Conservation (phyloP, 2,888 invertebrate genomes). For the Mesorhabditis sp. region DNA sequence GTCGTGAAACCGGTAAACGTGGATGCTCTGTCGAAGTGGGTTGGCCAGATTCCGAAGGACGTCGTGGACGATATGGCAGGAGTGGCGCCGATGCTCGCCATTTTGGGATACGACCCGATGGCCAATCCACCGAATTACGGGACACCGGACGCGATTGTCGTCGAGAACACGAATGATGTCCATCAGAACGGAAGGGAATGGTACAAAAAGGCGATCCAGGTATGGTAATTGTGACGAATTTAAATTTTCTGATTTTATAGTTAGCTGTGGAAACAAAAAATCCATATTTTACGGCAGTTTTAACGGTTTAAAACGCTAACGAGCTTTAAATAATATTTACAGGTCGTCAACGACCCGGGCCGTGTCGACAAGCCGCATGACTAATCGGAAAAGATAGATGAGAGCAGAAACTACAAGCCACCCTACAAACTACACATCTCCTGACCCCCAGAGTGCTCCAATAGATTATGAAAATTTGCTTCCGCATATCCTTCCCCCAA, state of each 20-base stretch:
- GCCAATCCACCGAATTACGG: conserved; percentile 89
- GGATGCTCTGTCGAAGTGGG: conserved; percentile 75
- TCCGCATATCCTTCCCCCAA: no score
- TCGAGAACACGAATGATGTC: conserved; percentile 52
- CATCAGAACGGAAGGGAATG: conserved; percentile 50
- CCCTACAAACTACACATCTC: no score
- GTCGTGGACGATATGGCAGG: conserved; percentile 70
- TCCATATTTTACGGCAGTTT: no score
- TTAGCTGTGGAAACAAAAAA: no score
- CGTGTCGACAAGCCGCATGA: conserved; percentile 42
- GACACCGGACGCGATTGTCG: conserved; percentile 51
- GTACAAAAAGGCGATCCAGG: conserved; percentile 50
- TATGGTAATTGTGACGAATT: no score
- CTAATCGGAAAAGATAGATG: no score
- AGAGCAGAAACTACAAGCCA: no score
- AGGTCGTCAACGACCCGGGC: conserved; percentile 42
- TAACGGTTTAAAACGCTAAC: no score
- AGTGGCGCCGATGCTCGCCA: conserved; percentile 54
- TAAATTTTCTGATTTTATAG: no score
- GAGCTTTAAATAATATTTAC: no score
- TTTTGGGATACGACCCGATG: conserved; percentile 77
- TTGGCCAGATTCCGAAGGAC: conserved; percentile 68
- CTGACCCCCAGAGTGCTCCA: no score
- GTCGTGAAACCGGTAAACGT: conserved; percentile 95
- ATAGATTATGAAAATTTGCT: no score